Base-by-base conservation (phyloP, 2,888 invertebrate genomes). In the Apodemia mormo region DNA sequence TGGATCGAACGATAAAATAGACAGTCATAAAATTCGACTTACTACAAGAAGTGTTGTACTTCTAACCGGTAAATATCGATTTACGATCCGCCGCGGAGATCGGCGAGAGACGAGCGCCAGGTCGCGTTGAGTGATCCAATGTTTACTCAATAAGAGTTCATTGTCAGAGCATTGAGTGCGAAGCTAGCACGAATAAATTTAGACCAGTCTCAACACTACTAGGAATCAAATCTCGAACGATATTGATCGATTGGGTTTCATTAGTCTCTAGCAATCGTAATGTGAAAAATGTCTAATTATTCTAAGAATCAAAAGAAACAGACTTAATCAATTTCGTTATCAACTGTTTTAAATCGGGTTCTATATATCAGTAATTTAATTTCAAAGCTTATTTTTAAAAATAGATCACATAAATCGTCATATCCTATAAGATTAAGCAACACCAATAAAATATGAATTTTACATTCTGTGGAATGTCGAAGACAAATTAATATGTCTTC, bases 131-230 rank as follows among this genome's bases (percentile, higher is more conserved):
- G 76, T 84, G 92, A 92, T 87, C 83, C 80, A 82, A 81, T 92
- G 92, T 91, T 91, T 91, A 91, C 86, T 82, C 81, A 80, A 84
- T 82, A 83, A 84, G 89, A 89, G 92, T 92, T 92, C 92, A 92
- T 91, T 91, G 92, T 92, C 92, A 92, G 91, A 86, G 49, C 14
- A 52, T 81, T 82, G 86, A 88, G 87, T 87, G 88, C 88, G 82
- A 89, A 88, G 86, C 85, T 84, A 83, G 81, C 77, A 82, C 80
- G 84, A 88, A 87, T 86, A 88, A 86, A 90, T 88, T 89, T 89
- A 90, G 87, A 89, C 81, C 74, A 80, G 85, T 86, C 87, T 83
- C 82, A 80, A 82, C 79, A 81, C 81, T 79, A 86, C 87, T 78
- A 78, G 79, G 85, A 84, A 86, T 78, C 79, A 77, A 77, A 76